phyloP scores from a whole-genome alignment of 2,797 vertebrate species.

The Avahi laniger region DNA sequence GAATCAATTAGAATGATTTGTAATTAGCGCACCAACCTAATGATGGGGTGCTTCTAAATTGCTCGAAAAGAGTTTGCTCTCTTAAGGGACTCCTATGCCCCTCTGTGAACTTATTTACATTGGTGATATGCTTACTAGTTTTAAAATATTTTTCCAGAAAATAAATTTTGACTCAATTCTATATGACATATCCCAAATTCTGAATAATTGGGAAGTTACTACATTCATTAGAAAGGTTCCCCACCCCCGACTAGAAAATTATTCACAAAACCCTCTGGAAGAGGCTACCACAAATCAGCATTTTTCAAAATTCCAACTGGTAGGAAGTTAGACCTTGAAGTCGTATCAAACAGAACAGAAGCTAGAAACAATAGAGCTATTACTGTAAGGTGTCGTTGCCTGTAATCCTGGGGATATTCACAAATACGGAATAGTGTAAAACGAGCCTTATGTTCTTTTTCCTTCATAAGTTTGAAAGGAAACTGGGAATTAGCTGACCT shows the following conservation, averaged over 20 bases:
- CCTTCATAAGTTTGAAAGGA: background rate
- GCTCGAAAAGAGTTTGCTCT: constrained; percentile 63
- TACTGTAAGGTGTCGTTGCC: background rate
- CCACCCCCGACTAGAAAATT: background rate
- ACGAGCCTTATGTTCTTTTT: background rate
- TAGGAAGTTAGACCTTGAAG: background rate
- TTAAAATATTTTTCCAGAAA: background rate
- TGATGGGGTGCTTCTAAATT: constrained; percentile 68
- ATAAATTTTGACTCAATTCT: background rate
- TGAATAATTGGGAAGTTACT: background rate
- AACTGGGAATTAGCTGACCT: background rate
- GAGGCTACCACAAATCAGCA: background rate
- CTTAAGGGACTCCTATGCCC: constrained; percentile 26
- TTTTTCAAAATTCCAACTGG: background rate
- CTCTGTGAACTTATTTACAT: constrained; percentile 36
- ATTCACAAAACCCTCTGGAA: background rate
- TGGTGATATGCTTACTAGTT: background rate
- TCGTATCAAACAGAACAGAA: background rate
- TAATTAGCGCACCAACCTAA: constrained; percentile 75
- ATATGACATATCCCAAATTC: background rate
- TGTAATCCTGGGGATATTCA: background rate
- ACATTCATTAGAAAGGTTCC: background rate
- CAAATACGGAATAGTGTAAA: background rate
- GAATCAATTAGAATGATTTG: constrained; percentile 77
- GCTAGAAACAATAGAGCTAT: background rate